phyloP scores from a whole-genome alignment of 1,140 invertebrate genomes.

The Zaprionus taronus region DNA sequence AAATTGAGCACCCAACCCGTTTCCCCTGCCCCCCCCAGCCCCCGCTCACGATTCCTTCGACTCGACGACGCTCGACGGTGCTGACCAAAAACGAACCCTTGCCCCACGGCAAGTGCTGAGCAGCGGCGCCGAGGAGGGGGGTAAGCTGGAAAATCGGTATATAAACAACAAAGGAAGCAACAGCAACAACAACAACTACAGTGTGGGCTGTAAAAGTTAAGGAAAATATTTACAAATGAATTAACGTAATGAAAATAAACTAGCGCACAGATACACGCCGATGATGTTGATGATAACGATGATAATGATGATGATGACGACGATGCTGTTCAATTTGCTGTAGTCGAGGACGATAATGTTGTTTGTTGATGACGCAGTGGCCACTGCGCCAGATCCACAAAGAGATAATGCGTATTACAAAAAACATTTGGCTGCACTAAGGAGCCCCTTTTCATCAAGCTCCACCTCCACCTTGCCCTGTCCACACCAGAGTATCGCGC shows the following conservation, averaged over 20 bases:
- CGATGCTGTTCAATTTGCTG: conserved; percentile 14
- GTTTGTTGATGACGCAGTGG: conserved; percentile 42
- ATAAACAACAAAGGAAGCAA: conserved; percentile 55
- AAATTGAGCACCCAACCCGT: conserved; percentile 55
- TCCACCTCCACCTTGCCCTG: not conserved
- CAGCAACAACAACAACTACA: conserved; percentile 40
- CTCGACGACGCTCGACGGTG: not conserved
- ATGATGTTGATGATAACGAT: conserved; percentile 35
- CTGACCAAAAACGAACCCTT: conserved; percentile 41
- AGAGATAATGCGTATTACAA: conserved; percentile 57
- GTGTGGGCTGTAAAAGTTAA: conserved; percentile 61
- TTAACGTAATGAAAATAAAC: conserved; percentile 80
- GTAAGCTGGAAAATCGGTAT: conserved; percentile 64
- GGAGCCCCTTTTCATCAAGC: not conserved
- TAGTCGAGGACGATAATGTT: conserved; percentile 25
- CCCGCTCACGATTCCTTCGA: not conserved
- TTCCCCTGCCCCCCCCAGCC: too few relatives aligned
- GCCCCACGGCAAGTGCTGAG: conserved; percentile 10
- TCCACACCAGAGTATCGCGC: not conserved
- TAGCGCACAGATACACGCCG: conserved; percentile 58
- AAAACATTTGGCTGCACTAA: conserved; percentile 37
- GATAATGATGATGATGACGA: conserved; percentile 13
- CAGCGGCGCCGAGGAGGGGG: not conserved
- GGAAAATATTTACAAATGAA: conserved; percentile 80
- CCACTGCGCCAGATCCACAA: conserved; percentile 45